phyloP scores from a whole-genome alignment of 2,888 invertebrate genomes.

The Acronicta leporina region DNA sequence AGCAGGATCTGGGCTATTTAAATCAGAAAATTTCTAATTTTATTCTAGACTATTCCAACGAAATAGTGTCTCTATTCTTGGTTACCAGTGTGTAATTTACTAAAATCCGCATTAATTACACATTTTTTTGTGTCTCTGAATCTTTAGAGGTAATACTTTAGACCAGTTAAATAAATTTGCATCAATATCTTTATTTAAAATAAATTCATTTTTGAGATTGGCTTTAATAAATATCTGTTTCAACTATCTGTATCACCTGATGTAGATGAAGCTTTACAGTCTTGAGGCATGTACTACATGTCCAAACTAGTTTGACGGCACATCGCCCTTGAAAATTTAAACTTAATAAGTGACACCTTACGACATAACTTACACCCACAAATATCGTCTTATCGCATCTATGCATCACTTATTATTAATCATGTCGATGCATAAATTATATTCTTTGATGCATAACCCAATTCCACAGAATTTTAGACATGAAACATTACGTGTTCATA shows the following conservation, averaged over 20 bases:
- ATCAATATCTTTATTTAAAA: neutral
- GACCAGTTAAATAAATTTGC: no score
- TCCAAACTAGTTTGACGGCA: constrained; percentile 75
- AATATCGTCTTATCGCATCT: constrained; percentile 73
- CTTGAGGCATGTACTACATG: constrained; percentile 59
- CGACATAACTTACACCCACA: constrained; percentile 78
- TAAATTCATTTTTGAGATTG: neutral
- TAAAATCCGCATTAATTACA: no score
- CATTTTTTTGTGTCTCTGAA: no score
- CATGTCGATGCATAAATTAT: constrained; percentile 72
- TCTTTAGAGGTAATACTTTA: no score
- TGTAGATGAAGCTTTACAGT: constrained; percentile 59
- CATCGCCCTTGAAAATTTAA: constrained; percentile 75
- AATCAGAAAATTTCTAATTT: no score
- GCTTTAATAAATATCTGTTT: constrained; percentile 25
- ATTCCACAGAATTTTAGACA: constrained; percentile 56
- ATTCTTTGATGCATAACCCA: constrained; percentile 56
- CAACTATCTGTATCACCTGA: constrained; percentile 39
- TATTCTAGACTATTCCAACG: no score
- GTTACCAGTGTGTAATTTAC: no score
- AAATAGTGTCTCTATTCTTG: no score
- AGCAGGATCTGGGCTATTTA: no score
- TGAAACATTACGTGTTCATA: constrained; percentile 27
- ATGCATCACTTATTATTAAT: constrained; percentile 72
- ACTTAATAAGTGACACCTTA: constrained; percentile 76